phyloP scores from a whole-genome alignment of 1,140 invertebrate species.

The Acromyrmex heyeri region DNA sequence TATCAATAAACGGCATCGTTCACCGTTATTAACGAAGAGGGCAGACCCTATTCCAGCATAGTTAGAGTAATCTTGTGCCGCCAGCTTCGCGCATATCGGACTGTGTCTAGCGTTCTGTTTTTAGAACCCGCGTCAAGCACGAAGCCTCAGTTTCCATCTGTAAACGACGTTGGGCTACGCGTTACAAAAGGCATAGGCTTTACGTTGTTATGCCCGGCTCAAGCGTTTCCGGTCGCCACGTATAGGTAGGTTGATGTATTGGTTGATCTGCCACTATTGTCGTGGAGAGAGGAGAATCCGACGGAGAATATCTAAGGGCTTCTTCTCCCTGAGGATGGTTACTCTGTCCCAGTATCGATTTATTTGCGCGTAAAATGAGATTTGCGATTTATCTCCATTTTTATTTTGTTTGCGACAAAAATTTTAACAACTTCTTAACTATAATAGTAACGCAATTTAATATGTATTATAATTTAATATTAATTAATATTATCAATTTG shows the following conservation, averaged over 20 bases:
- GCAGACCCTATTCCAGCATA: slow-evolving; percentile 89
- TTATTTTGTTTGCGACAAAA: neutral
- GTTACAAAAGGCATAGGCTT: slow-evolving; percentile 83
- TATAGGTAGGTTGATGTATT: slow-evolving; percentile 87
- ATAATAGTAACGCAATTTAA: neutral
- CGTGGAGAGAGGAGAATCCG: neutral
- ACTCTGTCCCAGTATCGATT: slow-evolving; percentile 75
- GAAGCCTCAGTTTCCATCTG: slow-evolving; percentile 80
- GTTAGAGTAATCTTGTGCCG: slow-evolving; percentile 52
- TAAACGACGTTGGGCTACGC: slow-evolving; percentile 80
- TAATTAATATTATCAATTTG: neutral
- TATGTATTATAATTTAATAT: slow-evolving; percentile 9
- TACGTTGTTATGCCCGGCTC: slow-evolving; percentile 88
- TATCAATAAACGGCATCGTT: neutral
- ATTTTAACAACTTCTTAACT: neutral
- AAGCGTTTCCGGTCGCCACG: slow-evolving; percentile 89
- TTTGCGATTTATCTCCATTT: slow-evolving; percentile 2
- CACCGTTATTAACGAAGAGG: slow-evolving; percentile 84
- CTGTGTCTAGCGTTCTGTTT: slow-evolving; percentile 74
- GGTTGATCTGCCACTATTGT: slow-evolving; percentile 37
- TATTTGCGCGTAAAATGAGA: neutral
- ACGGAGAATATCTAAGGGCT: slow-evolving; percentile 17
- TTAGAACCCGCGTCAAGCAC: slow-evolving; percentile 81
- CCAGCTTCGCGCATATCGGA: slow-evolving; percentile 53
- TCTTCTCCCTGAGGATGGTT: neutral